Conservation (phyloP, 2,797 vertebrate species). For the Amblyopsis hoosieri region DNA sequence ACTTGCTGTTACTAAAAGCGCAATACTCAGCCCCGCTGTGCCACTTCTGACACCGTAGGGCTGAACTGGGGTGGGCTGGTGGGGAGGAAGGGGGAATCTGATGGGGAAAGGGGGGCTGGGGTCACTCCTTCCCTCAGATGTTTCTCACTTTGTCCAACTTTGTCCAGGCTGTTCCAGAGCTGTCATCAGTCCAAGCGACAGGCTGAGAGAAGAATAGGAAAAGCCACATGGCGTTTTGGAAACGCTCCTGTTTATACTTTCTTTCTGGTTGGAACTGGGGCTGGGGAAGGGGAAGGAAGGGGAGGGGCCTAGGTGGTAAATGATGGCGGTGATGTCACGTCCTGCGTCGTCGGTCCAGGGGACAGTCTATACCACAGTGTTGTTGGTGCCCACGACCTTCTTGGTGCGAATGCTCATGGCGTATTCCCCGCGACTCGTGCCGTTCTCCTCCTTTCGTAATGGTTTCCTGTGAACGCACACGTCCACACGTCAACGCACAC, state of each 20-base stretch:
- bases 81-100: too few species aligned
- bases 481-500: too few species aligned
- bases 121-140: constrained; percentile 48
- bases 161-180: constrained; percentile 46
- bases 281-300: constrained; percentile 11
- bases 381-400: constrained; percentile 87
- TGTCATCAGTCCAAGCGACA: constrained; percentile 55
- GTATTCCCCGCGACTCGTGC: constrained; percentile 89
- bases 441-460: constrained; percentile 92
- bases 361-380: constrained; percentile 82
- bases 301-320: constrained; percentile 28
- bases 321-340: constrained; percentile 40
- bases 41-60: constrained; percentile 59
- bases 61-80: too few species aligned
- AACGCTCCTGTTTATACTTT: constrained; percentile 47
- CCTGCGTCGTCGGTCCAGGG: constrained; percentile 44
- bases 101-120: neutral
- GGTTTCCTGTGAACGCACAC: constrained; percentile 86
- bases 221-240: constrained; percentile 43
- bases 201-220: constrained; percentile 70
- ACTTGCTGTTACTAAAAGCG: constrained; percentile 75
- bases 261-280: constrained; percentile 27
- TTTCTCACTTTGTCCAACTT: constrained; percentile 49
- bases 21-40: constrained; percentile 71
- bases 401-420: constrained; percentile 93